These are phyloP conservation scores for Venustaconcha ellipsiformis DNA, from an alignment of 1,140 invertebrate species.

Conservation along the genomic window DNA sequence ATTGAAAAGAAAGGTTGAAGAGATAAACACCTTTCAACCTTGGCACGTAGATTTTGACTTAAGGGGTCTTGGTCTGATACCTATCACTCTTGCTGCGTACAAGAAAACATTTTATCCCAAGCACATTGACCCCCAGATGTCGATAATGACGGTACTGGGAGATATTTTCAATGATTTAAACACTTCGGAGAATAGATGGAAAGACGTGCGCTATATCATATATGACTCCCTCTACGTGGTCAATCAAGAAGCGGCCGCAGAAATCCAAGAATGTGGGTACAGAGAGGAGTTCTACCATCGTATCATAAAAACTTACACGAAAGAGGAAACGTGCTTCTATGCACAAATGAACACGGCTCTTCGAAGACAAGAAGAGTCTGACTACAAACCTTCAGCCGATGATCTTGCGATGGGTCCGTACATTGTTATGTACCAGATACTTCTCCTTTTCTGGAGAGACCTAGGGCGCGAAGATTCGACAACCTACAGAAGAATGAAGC, in stretches of 20 bases:
- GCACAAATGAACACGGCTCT: constrained; percentile 12
- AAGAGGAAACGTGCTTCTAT: constrained; percentile 16
- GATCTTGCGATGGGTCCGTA: constrained; percentile 23
- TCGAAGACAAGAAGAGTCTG: constrained; percentile 7
- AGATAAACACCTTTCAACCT: not conserved
- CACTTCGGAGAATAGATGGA: constrained; percentile 8
- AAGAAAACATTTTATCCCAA: constrained; percentile 17
- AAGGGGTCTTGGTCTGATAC: constrained; percentile 1
- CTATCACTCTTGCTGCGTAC: constrained; percentile 17
- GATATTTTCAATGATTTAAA: constrained; percentile 7
- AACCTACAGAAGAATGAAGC: constrained; percentile 16
- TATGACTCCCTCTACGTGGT: constrained; percentile 16
- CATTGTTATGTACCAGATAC: constrained; percentile 23
- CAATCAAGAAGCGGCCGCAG: not conserved
- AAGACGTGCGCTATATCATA: constrained; percentile 3
- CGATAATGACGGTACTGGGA: not conserved
- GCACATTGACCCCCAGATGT: constrained; percentile 1
- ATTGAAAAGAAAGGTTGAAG: not conserved
- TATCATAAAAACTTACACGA: constrained; percentile 21
- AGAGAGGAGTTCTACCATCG: constrained; percentile 3
- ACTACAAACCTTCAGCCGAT: constrained; percentile 19
- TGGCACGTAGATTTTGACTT: constrained; percentile 5
- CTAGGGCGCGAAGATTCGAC: constrained; percentile 1
- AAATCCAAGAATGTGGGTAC: not conserved
- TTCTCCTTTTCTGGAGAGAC: constrained; percentile 11